These are phyloP conservation scores for Festucalex cinctus DNA, from an alignment of 2,113 vertebrate genomes.

Conservation along the genomic window DNA sequence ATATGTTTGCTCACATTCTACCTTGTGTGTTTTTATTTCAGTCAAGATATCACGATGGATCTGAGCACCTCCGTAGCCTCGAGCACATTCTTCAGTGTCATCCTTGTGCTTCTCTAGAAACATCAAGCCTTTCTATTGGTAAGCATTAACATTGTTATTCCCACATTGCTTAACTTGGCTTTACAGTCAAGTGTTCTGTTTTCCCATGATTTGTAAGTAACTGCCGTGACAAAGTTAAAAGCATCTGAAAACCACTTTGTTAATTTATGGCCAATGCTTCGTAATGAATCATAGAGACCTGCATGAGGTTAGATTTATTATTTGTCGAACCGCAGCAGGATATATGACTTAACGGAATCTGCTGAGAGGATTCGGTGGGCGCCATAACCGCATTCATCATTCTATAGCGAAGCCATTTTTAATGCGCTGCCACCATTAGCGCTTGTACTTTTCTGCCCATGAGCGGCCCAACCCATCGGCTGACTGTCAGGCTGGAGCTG, in stretches of 20 bases:
- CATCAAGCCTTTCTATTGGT: constrained; percentile 69
- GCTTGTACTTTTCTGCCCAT: constrained; percentile 45
- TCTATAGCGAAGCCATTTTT: constrained; percentile 57
- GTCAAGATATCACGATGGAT: constrained; percentile 39
- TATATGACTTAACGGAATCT: constrained; percentile 57
- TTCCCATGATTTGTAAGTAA: constrained; percentile 60
- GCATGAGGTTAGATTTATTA: constrained; percentile 71
- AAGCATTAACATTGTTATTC: constrained; percentile 31
- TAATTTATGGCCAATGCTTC: constrained; percentile 74
- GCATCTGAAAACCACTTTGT: constrained; percentile 70
- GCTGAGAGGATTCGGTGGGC: constrained; percentile 57
- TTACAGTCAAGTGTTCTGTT: constrained; percentile 47
- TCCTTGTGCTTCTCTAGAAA: constrained; percentile 54
- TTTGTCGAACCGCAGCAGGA: constrained; percentile 55
- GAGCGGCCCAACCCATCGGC: constrained; percentile 19
- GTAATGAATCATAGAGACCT: constrained; percentile 69
- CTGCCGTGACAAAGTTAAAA: constrained; percentile 65
- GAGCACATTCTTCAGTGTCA: constrained; percentile 52
- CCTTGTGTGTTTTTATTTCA: constrained; percentile 43
- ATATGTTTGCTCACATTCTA: constrained; percentile 29
- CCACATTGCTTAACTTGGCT: constrained; percentile 46
- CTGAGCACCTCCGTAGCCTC: constrained; percentile 32
- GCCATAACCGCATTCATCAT: constrained; percentile 64
- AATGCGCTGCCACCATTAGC: constrained; percentile 52
- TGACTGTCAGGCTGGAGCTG: constrained; percentile 12